Conservation (phyloP, 2,888 invertebrate species). For the Rhagonycha lutea region DNA sequence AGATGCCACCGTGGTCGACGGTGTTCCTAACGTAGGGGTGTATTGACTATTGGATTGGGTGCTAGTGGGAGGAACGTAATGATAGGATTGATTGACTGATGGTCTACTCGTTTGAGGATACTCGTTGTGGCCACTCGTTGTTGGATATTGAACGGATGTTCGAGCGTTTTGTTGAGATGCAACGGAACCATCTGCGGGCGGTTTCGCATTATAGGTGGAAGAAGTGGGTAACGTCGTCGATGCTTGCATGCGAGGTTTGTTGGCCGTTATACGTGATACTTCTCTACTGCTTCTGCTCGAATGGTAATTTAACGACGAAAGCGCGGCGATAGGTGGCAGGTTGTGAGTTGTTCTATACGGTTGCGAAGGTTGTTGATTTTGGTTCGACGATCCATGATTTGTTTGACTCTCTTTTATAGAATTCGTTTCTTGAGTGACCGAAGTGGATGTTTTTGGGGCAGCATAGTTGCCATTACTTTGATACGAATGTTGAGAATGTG, state of each 20-base stretch:
- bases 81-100: slow-evolving; percentile 15
- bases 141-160: slow-evolving; percentile 12
- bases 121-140: slow-evolving; percentile 22
- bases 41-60: slow-evolving; percentile 31
- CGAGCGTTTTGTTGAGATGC: slow-evolving; percentile 9
- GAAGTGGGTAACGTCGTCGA: slow-evolving; percentile 22
- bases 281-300: slow-evolving; percentile 52
- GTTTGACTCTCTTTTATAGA: slow-evolving; percentile 16
- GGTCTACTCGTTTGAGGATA: slow-evolving; percentile 16
- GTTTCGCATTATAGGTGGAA: slow-evolving; percentile 21
- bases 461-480: slow-evolving; percentile 13
- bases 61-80: slow-evolving; percentile 28
- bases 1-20: slow-evolving; percentile 23
- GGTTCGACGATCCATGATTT: slow-evolving; percentile 3
- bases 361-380: slow-evolving; percentile 35
- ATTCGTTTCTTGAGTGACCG: slow-evolving; percentile 20
- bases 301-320: slow-evolving; percentile 56
- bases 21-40: slow-evolving; percentile 20
- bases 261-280: slow-evolving; percentile 34
- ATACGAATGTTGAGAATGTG: slow-evolving; percentile 25
- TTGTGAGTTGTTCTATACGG: slow-evolving; percentile 55
- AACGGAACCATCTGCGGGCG: slow-evolving; percentile 12
- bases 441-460: slow-evolving; percentile 15
- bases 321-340: slow-evolving; percentile 59
- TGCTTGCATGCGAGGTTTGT: slow-evolving; percentile 29